phyloP scores from a whole-genome alignment of 2,888 invertebrate species.

The Odiellus spinosus region DNA sequence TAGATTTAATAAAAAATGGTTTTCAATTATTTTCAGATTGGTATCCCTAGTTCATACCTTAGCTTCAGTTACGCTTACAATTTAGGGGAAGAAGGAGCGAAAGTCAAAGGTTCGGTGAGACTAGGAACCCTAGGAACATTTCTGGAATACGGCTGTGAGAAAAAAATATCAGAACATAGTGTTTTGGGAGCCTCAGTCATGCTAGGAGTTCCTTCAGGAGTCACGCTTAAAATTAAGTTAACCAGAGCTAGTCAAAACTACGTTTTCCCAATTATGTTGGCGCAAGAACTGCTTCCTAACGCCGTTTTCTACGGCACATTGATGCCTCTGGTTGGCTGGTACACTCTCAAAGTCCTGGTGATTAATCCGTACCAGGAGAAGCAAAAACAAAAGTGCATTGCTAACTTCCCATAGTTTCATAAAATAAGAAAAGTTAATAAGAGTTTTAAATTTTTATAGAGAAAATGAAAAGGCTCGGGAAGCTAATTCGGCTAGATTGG shows the following conservation, averaged over 20 bases:
- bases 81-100: constrained; percentile 54
- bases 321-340: constrained; percentile 50
- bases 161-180: constrained; percentile 78
- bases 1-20: neutral
- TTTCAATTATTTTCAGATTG: constrained; percentile 24
- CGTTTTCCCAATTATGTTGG: constrained; percentile 71
- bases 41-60: constrained; percentile 26
- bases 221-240: constrained; percentile 72
- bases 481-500: constrained; percentile 54
- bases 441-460: constrained; percentile 26
- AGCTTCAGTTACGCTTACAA: constrained; percentile 53
- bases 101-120: constrained; percentile 56
- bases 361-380: constrained; percentile 54
- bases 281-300: constrained; percentile 74
- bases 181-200: constrained; percentile 67
- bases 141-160: constrained; percentile 80
- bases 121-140: constrained; percentile 70
- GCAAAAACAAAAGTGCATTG: constrained; percentile 43
- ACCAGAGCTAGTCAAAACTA: constrained; percentile 69
- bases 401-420: neutral
- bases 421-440: neutral
- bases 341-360: constrained; percentile 63
- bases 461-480: constrained; percentile 68
- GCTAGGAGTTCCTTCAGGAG: constrained; percentile 72
- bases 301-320: constrained; percentile 85